phyloP scores from a whole-genome alignment of 2,797 vertebrate species.

The Lithobates sylvaticus region DNA sequence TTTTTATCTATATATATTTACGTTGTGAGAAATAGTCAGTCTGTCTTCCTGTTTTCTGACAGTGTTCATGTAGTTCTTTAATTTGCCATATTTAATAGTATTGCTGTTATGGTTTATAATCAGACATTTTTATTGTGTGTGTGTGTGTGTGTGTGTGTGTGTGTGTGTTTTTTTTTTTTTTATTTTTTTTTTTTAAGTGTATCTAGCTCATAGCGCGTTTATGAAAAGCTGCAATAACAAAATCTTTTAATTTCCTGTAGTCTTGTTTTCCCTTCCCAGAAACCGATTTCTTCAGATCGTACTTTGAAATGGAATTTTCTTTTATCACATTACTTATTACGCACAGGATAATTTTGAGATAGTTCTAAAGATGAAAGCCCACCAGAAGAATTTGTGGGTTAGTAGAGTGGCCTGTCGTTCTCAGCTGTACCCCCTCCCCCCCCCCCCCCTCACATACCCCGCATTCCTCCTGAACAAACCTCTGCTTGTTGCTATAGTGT shows the following conservation, averaged over 20 bases:
- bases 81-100: too few species aligned
- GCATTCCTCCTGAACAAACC: conserved; percentile 92
- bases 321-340: conserved; percentile 61
- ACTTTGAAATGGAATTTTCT: conserved; percentile 57
- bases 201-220: background rate
- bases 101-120: background rate
- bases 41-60: too few species aligned
- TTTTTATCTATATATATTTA: too few species aligned
- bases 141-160: too few species aligned
- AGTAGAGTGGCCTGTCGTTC: conserved; percentile 69
- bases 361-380: conserved; percentile 70
- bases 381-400: conserved; percentile 65
- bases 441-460: conserved; percentile 84
- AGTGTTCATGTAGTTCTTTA: too few species aligned
- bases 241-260: conserved; percentile 5
- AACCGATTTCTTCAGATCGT: conserved; percentile 18
- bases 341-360: conserved; percentile 63
- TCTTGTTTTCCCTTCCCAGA: conserved; percentile 33
- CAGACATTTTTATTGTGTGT: background rate
- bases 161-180: background rate
- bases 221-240: background rate
- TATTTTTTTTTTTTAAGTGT: background rate
- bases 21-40: too few species aligned
- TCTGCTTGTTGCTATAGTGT: conserved; percentile 90
- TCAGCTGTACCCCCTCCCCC: conserved; percentile 71